Base-by-base conservation (phyloP, 2,888 invertebrate species). In the Leptopterna dolabrata region DNA sequence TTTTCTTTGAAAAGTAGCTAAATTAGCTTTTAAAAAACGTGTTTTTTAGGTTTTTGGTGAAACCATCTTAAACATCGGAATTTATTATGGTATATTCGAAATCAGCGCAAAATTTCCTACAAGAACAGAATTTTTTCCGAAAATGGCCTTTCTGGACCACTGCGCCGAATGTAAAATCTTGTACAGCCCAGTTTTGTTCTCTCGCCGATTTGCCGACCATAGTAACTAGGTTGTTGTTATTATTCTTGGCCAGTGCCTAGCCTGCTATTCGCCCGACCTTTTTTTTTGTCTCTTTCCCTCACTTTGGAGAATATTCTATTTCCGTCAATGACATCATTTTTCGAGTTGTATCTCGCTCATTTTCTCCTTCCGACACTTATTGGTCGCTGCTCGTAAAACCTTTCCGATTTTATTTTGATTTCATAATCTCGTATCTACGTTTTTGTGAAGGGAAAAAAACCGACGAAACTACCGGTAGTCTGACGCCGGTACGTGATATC, bases 221-320 rank as follows among this genome's bases (percentile, higher is more conserved):
- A 43, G 43, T 78, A 43, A 45, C 78, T 45, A 27, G 78, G 78
- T 78, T 78, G 78, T 47, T 47, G 14, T 78, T 81, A 55, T 30
- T 81, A 81, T 81, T 81, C 81, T 55, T 81, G 36, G 51, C 81
- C 51, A 51, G 16, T 51, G 51, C 55, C 55, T 47, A 11, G 78
- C 45, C 45, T 45, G 78, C 19, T 78, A 55, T 81, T 29, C 80
- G 43, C 24, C 80, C 27, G 19, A 71, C 14, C 30, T 30, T 29
- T 55, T 19, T 55, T 19, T 19, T 73, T 6, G 63, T 19, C 24
- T 63, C 27, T 63, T 24, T 63, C 27, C 63, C 24, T 27, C 63
- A 24, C 63, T 63, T 63, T 63, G 63, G 63, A 63, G 63, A 63
- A 63, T 63, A 63, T 63, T 63, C 63, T 73, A 73, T 73, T 73